Percentiles rank a stretch among this genome's conserved stretches.
Conservation (phyloP, 2,888 invertebrate genomes). For the Julus scanicus region DNA sequence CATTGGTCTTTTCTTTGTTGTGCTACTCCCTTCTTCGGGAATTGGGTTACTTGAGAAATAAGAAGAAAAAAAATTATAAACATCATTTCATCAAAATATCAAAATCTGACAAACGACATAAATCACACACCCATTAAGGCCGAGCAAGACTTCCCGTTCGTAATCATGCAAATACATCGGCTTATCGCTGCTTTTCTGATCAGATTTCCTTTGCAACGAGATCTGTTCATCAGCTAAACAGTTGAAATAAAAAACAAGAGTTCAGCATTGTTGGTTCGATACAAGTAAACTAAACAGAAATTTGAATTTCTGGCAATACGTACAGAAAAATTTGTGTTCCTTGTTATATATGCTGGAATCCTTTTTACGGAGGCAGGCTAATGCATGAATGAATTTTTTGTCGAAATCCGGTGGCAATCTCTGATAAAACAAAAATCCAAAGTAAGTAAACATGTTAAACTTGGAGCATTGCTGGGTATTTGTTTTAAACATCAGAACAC, state of each 20-base stretch:
- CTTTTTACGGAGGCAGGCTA: conserved; percentile 85
- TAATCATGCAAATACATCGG: conserved; percentile 80
- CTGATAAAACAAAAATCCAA: too few species aligned
- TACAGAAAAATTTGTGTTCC: conserved; percentile 76
- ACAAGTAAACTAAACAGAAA: background rate
- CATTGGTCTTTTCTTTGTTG: conserved; percentile 62
- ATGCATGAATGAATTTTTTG: conserved; percentile 86
- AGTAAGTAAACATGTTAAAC: too few species aligned
- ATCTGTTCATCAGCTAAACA: background rate
- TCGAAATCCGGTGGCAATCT: conserved; percentile 78
- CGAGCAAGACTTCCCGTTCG: conserved; percentile 78
- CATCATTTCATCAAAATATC: background rate
- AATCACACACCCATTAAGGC: conserved; percentile 66
- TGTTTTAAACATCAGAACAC: too few species aligned
- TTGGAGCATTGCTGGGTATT: background rate
- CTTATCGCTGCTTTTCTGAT: conserved; percentile 69
- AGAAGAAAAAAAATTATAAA: conserved; percentile 48
- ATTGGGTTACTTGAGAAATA: conserved; percentile 60
- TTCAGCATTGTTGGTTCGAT: conserved; percentile 59
- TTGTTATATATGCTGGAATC: conserved; percentile 90
- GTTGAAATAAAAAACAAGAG: too few species aligned
- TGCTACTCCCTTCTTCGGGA: conserved; percentile 57
- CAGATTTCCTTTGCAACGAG: conserved; percentile 56
- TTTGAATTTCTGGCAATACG: conserved; percentile 60
- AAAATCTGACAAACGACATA: background rate